Percentiles rank a stretch among this genome's conserved stretches.
phyloP scores from a whole-genome alignment of 2,113 vertebrate genomes.

The human (Homo sapiens) region GRCh38 chr15:54314501-54315000 shows the following conservation, averaged over 20 bases:
- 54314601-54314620: background rate
- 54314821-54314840: background rate
- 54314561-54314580: background rate
- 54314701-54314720: background rate
- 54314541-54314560: background rate
- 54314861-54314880: background rate
- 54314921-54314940: background rate
- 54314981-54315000: background rate
- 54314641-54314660: background rate
- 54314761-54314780: background rate
- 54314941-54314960: background rate
- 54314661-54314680: background rate
- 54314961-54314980: background rate
- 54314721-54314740: background rate
- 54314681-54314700: background rate
- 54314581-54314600: background rate
- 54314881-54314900: background rate
- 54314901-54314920: background rate
- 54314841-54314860: background rate
- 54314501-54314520: background rate
- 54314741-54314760: background rate
- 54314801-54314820: background rate
- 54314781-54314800: background rate
- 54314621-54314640: background rate
- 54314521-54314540: background rate